phyloP scores from a whole-genome alignment of 2,113 vertebrate genomes.

The Numida meleagris region DNA sequence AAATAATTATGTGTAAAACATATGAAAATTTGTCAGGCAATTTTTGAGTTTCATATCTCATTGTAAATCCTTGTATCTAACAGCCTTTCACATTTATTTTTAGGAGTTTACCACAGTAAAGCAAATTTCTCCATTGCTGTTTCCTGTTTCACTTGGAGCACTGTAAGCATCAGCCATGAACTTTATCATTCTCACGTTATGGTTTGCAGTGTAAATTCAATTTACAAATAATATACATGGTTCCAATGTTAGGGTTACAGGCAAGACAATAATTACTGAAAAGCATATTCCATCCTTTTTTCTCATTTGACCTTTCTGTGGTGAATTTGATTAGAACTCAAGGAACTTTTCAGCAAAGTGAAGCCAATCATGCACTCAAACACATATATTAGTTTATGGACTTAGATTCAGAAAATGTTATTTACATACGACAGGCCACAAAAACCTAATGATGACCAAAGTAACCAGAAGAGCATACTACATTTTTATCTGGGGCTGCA shows the following conservation, averaged over 20 bases:
- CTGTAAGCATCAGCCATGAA: background rate
- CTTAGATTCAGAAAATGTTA: background rate
- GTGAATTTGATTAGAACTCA: constrained; percentile 3
- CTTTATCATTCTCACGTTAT: constrained; percentile 16
- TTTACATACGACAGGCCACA: background rate
- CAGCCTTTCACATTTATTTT: constrained; percentile 33
- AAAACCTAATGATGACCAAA: background rate
- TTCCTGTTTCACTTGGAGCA: background rate
- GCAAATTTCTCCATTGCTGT: background rate
- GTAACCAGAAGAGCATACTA: background rate
- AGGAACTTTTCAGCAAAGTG: background rate
- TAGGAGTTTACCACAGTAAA: constrained; percentile 6
- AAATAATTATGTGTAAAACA: background rate
- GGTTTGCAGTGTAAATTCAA: background rate
- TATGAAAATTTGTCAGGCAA: background rate
- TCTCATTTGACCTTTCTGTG: background rate
- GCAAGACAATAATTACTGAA: constrained; percentile 16
- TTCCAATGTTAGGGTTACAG: background rate
- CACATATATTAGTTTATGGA: background rate
- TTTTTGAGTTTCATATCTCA: constrained; percentile 7
- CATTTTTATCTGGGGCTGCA: background rate
- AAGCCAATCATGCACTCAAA: background rate
- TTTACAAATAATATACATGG: constrained; percentile 35
- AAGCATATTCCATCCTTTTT: background rate
- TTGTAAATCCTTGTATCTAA: background rate